A percentile compares a stretch with the other conserved stretches of the same genome.
phyloP scores from a whole-genome alignment of 2,113 vertebrate species.

The Brienomyrus brachyistius region DNA sequence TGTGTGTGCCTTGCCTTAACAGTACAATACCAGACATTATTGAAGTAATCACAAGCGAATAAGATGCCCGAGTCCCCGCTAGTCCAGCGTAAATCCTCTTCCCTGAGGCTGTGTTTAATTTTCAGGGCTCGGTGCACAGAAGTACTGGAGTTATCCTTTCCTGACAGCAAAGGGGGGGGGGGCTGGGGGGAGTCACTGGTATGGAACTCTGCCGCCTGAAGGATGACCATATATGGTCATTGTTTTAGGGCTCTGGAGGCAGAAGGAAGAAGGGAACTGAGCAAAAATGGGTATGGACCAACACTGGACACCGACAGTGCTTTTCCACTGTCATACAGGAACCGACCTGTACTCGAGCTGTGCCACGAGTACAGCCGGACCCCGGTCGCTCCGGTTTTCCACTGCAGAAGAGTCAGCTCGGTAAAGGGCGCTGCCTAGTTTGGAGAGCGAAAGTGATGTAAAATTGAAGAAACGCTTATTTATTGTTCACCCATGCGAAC shows the following conservation, averaged over 20 bases:
- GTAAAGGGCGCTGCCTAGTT: background rate
- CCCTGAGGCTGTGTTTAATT: background rate
- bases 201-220: conserved; percentile 12
- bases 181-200: background rate
- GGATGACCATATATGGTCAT: conserved; percentile 22
- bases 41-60: background rate
- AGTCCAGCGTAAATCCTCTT: background rate
- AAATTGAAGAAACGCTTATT: background rate
- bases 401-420: background rate
- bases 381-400: background rate
- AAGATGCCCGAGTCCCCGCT: background rate
- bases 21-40: background rate
- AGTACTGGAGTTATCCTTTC: background rate
- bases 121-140: background rate
- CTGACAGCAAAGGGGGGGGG: background rate
- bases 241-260: background rate
- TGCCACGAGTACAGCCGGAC: background rate
- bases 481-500: background rate
- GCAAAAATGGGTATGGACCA: background rate
- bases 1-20: background rate
- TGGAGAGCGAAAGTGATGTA: background rate
- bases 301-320: background rate
- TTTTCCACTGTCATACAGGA: background rate
- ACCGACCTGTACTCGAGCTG: background rate
- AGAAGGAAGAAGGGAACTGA: background rate